phyloP scores from a whole-genome alignment of 2,888 invertebrate genomes.

The Sipunculus nudus region DNA sequence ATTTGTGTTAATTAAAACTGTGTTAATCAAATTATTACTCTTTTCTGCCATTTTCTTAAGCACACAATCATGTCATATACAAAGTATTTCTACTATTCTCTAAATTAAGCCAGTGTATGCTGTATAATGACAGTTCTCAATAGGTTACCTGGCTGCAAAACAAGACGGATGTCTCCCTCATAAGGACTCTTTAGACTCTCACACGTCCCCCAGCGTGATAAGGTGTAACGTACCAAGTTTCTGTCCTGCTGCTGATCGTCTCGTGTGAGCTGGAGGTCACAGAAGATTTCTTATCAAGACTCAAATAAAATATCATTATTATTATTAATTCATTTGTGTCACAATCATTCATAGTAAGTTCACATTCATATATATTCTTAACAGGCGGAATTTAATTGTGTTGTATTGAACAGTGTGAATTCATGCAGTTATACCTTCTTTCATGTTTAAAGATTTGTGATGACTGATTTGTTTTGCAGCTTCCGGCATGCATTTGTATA shows the following conservation, averaged over 20 bases:
- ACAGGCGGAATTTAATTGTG: not conserved
- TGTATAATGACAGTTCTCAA: too few relatives aligned
- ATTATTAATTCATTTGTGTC: not conserved
- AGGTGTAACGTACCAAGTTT: constrained; percentile 60
- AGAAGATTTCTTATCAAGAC: not conserved
- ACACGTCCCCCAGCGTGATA: constrained; percentile 79
- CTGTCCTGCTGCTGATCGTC: constrained; percentile 60
- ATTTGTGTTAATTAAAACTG: too few relatives aligned
- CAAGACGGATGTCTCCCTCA: constrained; percentile 72
- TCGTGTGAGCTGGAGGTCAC: constrained; percentile 56
- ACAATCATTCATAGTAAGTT: not conserved
- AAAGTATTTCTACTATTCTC: too few relatives aligned
- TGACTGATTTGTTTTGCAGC: too few relatives aligned
- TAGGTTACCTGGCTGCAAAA: constrained; percentile 58
- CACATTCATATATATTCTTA: not conserved
- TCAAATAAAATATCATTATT: not conserved
- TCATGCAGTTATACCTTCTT: too few relatives aligned
- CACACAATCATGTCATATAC: too few relatives aligned
- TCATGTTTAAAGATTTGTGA: too few relatives aligned
- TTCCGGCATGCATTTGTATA: too few relatives aligned
- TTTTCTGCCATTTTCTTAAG: too few relatives aligned
- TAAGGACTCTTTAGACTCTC: constrained; percentile 91
- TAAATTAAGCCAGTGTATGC: not conserved
- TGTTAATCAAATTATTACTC: too few relatives aligned
- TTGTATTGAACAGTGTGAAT: not conserved